A percentile compares a stretch with the other conserved stretches of the same genome.
These are phyloP conservation scores for Allobates femoralis DNA, from an alignment of 2,797 vertebrate species.

Conservation along the genomic window DNA sequence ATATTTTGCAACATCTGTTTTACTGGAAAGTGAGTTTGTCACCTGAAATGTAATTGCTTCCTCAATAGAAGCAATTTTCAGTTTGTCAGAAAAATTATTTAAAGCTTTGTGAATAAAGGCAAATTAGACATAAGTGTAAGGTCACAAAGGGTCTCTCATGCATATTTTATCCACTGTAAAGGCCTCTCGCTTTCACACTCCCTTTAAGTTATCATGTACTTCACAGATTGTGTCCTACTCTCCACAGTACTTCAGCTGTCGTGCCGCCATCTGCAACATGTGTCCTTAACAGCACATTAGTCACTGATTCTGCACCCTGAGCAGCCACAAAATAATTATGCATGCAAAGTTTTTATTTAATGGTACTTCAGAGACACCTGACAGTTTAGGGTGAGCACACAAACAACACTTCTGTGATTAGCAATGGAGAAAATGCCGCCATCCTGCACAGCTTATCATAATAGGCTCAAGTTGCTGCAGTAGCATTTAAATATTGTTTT, in stretches of 20 bases:
- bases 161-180: conserved; percentile 32
- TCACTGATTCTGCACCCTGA: not conserved
- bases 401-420: conserved; percentile 2
- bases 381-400: conserved; percentile 19
- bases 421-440: not conserved
- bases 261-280: conserved; percentile 31
- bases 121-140: conserved; percentile 45
- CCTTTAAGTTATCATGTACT: conserved; percentile 28
- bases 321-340: conserved; percentile 21
- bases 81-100: conserved; percentile 29
- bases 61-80: conserved; percentile 14
- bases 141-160: conserved; percentile 31
- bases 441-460: not conserved
- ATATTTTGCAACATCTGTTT: not conserved
- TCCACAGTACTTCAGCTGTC: conserved; percentile 19
- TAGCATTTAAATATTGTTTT: conserved; percentile 11
- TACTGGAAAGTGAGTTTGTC: conserved; percentile 2
- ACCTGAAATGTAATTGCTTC: conserved; percentile 36
- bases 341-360: conserved; percentile 38
- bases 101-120: conserved; percentile 27
- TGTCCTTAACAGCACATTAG: conserved; percentile 32
- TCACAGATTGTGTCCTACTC: conserved; percentile 12
- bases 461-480: not conserved
- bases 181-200: conserved; percentile 16
- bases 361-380: conserved; percentile 31